Percentiles rank a stretch among this genome's conserved stretches.
Conservation (phyloP, 2,888 invertebrate species). For the Drosophila birchii region DNA sequence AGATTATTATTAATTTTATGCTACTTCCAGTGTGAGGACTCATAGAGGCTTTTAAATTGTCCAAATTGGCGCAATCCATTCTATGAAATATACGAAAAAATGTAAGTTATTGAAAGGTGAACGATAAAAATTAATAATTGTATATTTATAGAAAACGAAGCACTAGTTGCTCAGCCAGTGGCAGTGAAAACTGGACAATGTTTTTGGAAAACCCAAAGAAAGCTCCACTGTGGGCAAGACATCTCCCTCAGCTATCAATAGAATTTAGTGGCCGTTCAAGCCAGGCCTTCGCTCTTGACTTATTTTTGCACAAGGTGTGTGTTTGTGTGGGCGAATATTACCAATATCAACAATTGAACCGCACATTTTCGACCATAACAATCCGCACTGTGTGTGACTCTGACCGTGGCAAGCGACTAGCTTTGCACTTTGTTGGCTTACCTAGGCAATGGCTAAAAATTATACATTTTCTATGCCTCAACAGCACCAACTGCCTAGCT, state of each 20-base stretch:
- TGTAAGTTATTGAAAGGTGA: background rate
- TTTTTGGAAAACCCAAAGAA: no score
- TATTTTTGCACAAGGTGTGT: background rate
- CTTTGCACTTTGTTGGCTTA: constrained; percentile 30
- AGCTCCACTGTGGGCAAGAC: no score
- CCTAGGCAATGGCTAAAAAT: constrained; percentile 5
- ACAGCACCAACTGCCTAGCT: constrained; percentile 1
- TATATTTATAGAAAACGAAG: background rate
- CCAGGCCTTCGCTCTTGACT: constrained; percentile 5
- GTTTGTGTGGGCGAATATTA: background rate
- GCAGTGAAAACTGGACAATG: background rate
- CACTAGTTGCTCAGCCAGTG: background rate
- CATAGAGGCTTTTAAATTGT: background rate
- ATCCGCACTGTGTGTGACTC: constrained; percentile 12
- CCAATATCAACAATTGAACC: constrained; percentile 2
- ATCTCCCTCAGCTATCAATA: background rate
- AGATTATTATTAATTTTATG: background rate
- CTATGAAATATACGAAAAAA: background rate
- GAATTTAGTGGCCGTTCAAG: no score
- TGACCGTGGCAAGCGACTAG: constrained; percentile 14
- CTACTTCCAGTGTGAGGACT: background rate
- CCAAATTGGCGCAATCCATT: background rate
- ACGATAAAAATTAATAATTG: background rate
- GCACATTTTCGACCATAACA: constrained; percentile 5
- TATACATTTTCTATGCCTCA: constrained; percentile 5